Evolutionary conservation across 2,113 vertebrate genomes (phyloP).

Genomic region (Poecilia latipinna): DNA sequence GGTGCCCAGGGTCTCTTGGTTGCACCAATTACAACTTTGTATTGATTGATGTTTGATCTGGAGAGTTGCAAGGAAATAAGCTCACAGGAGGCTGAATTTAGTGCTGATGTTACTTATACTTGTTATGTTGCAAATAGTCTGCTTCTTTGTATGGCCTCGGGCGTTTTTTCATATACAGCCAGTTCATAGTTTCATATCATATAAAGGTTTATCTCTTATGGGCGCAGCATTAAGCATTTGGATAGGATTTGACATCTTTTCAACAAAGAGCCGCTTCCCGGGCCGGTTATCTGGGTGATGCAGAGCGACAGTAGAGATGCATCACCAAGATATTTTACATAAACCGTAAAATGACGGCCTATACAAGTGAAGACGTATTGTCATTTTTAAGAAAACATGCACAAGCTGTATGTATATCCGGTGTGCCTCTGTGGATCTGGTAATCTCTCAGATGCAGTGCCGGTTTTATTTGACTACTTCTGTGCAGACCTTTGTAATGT

Average conservation of each 20-base stretch:
- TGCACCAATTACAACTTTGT: constrained; percentile 56
- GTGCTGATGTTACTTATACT: constrained; percentile 25
- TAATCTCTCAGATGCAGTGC: constrained; percentile 26
- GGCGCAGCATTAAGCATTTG: not conserved
- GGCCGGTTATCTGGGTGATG: constrained; percentile 19
- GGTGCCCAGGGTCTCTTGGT: constrained; percentile 48
- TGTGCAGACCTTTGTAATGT: not conserved
- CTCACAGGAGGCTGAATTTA: not conserved
- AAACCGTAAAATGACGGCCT: constrained; percentile 44
- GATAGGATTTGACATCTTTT: constrained; percentile 31
- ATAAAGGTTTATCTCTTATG: not conserved
- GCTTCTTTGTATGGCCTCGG: constrained; percentile 6
- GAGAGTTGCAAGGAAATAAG: constrained; percentile 11
- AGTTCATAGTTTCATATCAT: not conserved
- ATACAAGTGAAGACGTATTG: constrained; percentile 42
- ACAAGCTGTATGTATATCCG: constrained; percentile 35
- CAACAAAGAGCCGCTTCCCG: constrained; percentile 30
- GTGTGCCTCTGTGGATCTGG: constrained; percentile 6
- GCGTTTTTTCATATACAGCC: not conserved
- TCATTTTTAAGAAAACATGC: constrained; percentile 39
- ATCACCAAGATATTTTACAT: constrained; percentile 46
- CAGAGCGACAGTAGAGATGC: constrained; percentile 37
- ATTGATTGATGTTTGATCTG: constrained; percentile 42
- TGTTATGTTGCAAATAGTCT: not conserved
- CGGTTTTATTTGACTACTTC: constrained; percentile 3